Base-by-base conservation (phyloP, 2,888 invertebrate genomes). In the Ormyrus pomaceus region DNA sequence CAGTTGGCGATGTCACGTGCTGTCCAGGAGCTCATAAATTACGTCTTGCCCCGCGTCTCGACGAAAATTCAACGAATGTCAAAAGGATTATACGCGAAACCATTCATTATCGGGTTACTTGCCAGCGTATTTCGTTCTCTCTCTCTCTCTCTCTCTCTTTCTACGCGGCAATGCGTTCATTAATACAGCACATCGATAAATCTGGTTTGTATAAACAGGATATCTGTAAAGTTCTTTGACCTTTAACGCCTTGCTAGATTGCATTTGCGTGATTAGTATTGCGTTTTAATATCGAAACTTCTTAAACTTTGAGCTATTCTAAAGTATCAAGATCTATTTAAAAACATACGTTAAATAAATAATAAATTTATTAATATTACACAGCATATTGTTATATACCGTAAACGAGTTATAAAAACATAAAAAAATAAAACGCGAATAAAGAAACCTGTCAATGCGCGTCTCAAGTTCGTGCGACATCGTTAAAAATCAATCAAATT, bases 11-110 rank as follows among this genome's bases (percentile, higher is more conserved):
- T 62, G 80, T 77, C 77, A 77, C 56, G 6, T 59, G 58, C 69
- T 78, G 72, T 74, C 70, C 77, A 11, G 53, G 5, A 62, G 71
- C 45, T 76, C 76, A 53, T 82, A 79, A 82, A 82, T 82, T 69
- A 76, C 62, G 51, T 53, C 58, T 69, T 70, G 45, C 58, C 46
- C 48, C 9, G 58, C 61, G 65, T 68, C 58, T 69, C 64, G 46
- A 19, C 48, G 77, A 72, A 80, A 80, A 77, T 77, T 73, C 72
- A 65, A 72, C 77, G 71, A 80, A 73, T 71, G 81, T 77, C 80
- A 77, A 80, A 80, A 80, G 80, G 73, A 80, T 80, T 80, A 80
- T 76, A 51, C 6, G 56, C 65, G 5, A 6, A n/a, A 34, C 69
- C 73, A 73, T 77, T 77, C 73, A 70, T 77, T 77, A 77, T 6